These are phyloP conservation scores for Dryobates pubescens DNA, from an alignment of 2,797 vertebrate genomes.

Conservation along the genomic window DNA sequence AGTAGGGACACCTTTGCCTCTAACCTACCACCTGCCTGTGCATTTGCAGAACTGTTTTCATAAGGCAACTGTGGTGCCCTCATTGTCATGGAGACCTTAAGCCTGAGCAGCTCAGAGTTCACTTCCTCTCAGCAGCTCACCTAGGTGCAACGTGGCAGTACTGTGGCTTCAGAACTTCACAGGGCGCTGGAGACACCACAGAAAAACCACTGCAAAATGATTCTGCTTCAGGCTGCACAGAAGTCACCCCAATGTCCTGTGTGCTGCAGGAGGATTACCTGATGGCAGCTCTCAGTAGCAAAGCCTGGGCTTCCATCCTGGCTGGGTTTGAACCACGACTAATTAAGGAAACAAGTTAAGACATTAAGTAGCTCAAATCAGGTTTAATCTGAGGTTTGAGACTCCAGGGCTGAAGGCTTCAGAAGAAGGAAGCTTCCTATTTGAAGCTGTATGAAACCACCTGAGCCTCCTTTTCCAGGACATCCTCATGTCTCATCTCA, in stretches of 20 bases:
- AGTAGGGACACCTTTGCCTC: not conserved
- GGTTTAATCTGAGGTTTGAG: not conserved
- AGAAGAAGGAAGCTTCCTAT: not conserved
- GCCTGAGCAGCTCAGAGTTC: not conserved
- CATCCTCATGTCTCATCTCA: not conserved
- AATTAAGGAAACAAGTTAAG: not conserved
- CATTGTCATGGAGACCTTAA: not conserved
- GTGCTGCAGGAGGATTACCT: not conserved
- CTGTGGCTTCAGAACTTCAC: not conserved
- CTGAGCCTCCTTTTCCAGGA: not conserved
- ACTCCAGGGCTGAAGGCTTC: not conserved
- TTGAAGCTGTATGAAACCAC: not conserved
- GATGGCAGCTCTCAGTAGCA: not conserved
- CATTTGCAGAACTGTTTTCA: not conserved
- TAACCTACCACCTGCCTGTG: accelerated
- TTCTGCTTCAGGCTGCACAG: not conserved
- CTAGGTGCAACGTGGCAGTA: not conserved
- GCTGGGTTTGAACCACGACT: not conserved
- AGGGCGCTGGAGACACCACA: not conserved
- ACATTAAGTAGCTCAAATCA: not conserved
- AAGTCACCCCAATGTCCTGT: not conserved
- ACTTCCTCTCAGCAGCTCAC: not conserved
- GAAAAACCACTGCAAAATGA: not conserved
- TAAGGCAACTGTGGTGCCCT: not conserved
- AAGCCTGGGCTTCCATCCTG: not conserved